Conservation (phyloP, 2,113 vertebrate genomes). For the Elanoides forficatus region DNA sequence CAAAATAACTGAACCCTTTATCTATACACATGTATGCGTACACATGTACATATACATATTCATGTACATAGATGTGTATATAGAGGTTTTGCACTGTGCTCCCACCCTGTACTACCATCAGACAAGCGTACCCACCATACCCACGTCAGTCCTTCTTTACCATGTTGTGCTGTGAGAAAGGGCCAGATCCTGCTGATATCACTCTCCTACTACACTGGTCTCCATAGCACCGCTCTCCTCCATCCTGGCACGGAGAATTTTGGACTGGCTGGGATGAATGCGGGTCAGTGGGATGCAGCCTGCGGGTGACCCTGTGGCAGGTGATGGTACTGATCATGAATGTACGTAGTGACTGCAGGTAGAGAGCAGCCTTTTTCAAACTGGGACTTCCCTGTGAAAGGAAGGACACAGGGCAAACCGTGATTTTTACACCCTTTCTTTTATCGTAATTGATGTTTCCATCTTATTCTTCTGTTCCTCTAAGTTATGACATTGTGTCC, state of each 20-base stretch:
- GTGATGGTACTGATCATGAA: background rate
- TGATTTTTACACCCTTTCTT: constrained; percentile 25
- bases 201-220: rapidly evolving
- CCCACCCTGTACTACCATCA: background rate
- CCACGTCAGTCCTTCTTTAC: background rate
- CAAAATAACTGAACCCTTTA: background rate
- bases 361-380: background rate
- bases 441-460: constrained; percentile 8
- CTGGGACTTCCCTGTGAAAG: background rate
- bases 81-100: background rate
- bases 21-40: background rate
- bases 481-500: constrained; percentile 55
- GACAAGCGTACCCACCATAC: background rate
- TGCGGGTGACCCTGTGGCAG: rapidly evolving
- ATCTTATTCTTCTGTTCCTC: constrained; percentile 39
- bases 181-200: background rate
- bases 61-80: background rate
- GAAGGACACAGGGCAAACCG: background rate
- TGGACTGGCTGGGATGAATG: background rate
- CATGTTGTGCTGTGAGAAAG: background rate
- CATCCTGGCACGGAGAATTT: rapidly evolving
- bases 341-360: rapidly evolving
- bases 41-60: background rate
- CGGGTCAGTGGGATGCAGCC: background rate
- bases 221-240: background rate